Evolutionary conservation across 2,888 invertebrate species (phyloP).

Genomic region (Clunio marinus): DNA sequence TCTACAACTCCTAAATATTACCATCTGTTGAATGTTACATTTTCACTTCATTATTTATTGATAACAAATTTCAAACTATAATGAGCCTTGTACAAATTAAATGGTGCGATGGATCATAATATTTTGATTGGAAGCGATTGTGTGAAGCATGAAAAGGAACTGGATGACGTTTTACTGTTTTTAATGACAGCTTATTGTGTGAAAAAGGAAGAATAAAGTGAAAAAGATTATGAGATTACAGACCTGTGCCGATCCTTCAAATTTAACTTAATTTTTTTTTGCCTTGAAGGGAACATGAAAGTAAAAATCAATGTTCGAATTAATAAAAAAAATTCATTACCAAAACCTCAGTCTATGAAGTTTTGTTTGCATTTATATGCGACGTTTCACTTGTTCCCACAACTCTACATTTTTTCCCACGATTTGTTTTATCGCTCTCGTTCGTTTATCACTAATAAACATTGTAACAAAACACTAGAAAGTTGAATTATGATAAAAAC

Average conservation of each 20-base stretch:
- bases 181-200: constrained; percentile 7
- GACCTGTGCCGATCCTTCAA: too few relatives aligned
- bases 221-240: not conserved
- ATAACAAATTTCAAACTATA: constrained; percentile 20
- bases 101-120: constrained; percentile 30
- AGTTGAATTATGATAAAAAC: too few relatives aligned
- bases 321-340: not conserved
- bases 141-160: not conserved
- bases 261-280: too few relatives aligned
- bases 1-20: constrained; percentile 10
- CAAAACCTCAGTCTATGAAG: constrained; percentile 26
- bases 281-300: not conserved
- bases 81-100: constrained; percentile 1
- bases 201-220: constrained; percentile 2
- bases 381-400: not conserved
- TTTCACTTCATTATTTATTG: constrained; percentile 20
- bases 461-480: too few relatives aligned
- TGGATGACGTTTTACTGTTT: not conserved
- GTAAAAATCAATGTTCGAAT: not conserved
- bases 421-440: constrained; percentile 17
- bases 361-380: constrained; percentile 8
- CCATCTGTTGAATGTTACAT: constrained; percentile 32
- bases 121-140: constrained; percentile 18
- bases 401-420: constrained; percentile 31
- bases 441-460: too few relatives aligned